Base-by-base conservation (phyloP, 2,888 invertebrate genomes). In the Homarus gammarus region DNA sequence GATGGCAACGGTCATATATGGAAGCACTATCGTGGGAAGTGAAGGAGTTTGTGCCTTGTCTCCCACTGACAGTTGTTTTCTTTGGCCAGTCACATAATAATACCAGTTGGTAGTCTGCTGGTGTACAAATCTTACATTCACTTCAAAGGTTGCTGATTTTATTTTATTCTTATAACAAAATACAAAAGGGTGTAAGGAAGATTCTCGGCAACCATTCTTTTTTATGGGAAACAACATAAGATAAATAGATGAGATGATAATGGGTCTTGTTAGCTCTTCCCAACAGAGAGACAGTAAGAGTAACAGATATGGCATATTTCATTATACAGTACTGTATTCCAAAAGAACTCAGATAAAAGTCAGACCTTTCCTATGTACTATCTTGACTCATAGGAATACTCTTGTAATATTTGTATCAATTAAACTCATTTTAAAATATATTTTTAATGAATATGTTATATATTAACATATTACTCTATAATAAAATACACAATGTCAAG, bases 401-500 rank as follows among this genome's bases (percentile, higher is more conserved):
- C 2, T 27, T 61, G 10, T 61, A 27, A n/a, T 27, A 61, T 61
- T 61, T 27, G 8, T 61, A 61, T 61, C 10, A 61, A 61, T 61
- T 61, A 61, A 61, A 61, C 61, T n/a, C 61, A 61, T 61, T 61
- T n/a, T 77, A 77, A 77, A 77, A 77, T 77, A 77, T 77, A 77
- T 44, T 77, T 44, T 77, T 77, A 77, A 77, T 77, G 75, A 44
- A 40, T 61, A 61, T 44, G 75, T 77, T 77, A 77, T 77, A 77
- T 77, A 77, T 77, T 75, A 77, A 77, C 75, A 77, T 72, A 72
- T 77, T 77, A 77, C 75, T 77, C 75, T 77, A 77, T 77, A 22
- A 77, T 77, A 77, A 77, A 44, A 44, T 77, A 77, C 75, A 77
- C 44, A 38, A 77, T 77, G n/a, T 40, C n/a, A 75, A 40, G 33